A percentile compares a stretch with the other conserved stretches of the same genome.
These are phyloP conservation scores for Hemicrepidius hirtus DNA, from an alignment of 2,888 invertebrate genomes.

Conservation along the genomic window DNA sequence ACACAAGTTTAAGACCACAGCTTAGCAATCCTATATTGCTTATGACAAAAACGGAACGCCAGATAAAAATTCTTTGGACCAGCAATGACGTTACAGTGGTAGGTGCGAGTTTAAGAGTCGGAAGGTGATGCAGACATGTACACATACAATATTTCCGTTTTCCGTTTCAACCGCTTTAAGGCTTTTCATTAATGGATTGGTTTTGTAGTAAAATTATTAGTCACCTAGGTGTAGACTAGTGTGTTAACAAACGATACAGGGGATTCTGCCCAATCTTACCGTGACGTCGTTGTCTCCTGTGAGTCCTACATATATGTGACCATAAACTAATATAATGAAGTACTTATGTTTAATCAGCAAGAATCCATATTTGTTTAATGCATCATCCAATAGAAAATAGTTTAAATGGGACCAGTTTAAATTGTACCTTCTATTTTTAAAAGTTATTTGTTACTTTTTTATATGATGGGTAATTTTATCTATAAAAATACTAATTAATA, in stretches of 20 bases:
- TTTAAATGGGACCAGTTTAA: neutral
- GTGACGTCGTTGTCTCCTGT: neutral
- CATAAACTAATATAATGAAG: conserved; percentile 3
- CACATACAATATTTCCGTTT: conserved; percentile 68
- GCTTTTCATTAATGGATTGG: conserved; percentile 29
- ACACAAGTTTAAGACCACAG: conserved; percentile 46
- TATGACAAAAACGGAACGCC: conserved; percentile 10
- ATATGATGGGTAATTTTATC: no score
- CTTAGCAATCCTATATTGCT: conserved; percentile 39
- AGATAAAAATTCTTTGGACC: conserved; percentile 41
- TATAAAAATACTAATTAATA: no score
- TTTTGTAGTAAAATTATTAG: conserved; percentile 21
- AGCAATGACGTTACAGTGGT: conserved; percentile 51
- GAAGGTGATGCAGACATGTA: conserved; percentile 62
- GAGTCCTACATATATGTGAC: no score
- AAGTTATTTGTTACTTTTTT: neutral
- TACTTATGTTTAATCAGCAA: conserved; percentile 18
- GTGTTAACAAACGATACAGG: conserved; percentile 12
- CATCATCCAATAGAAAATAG: conserved; percentile 19
- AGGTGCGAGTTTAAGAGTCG: conserved; percentile 61
- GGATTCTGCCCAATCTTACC: neutral
- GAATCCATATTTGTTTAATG: conserved; percentile 27
- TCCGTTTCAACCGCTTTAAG: conserved; percentile 56
- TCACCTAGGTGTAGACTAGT: conserved; percentile 9
- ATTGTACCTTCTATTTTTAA: neutral